Evolutionary conservation across 1,140 invertebrate genomes (phyloP), one percentile per base, ranked within the genome.

Genomic region (Drosophila hydei): DNA sequence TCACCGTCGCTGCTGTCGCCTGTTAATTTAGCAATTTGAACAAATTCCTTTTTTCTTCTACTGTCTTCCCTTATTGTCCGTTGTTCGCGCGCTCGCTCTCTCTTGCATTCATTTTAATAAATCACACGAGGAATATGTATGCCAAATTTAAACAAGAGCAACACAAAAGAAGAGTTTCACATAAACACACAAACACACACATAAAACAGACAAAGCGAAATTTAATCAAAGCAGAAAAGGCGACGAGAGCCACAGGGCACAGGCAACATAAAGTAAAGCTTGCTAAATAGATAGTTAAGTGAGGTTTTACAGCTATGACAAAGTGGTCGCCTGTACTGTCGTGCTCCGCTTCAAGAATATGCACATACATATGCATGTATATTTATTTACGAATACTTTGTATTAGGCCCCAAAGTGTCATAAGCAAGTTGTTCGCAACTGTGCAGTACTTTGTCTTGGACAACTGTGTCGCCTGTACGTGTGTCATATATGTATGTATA

Each of bases 11-110:
- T 38, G 47, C 8, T 40, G 61, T 72, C 71, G 54, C 61, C 68
- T 70, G 78, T 77, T 81, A 81, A 81, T 81, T 81, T 81, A 81
- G 74, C 74, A 74, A 81, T 81, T 81, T 81, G 51, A 81, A 56
- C 64, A 59, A 74, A 77, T 77, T 81, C 75, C 62, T 68, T 68
- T 54, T 50, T 67, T 30, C 38, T 16, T 11, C 12, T 40, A 36
- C 52, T 40, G 52, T 52, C 36, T 59, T 64, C 62, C 51, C 62
- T 64, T 54, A 19, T 59, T 45, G 56, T 27, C 23, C 55, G 55
- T 18, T 43, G 38, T 23, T 30, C 30, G 52, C 50, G 47, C 54
- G 52, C 23, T 43, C 65, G 40, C 60, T 62, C 43, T 64, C 25
- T 4, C 45, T 45, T 77, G 71, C 67, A 68, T 83, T 77, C 52